Evolutionary conservation across 2,113 vertebrate species (phyloP).

Genomic region (Elanoides forficatus): DNA sequence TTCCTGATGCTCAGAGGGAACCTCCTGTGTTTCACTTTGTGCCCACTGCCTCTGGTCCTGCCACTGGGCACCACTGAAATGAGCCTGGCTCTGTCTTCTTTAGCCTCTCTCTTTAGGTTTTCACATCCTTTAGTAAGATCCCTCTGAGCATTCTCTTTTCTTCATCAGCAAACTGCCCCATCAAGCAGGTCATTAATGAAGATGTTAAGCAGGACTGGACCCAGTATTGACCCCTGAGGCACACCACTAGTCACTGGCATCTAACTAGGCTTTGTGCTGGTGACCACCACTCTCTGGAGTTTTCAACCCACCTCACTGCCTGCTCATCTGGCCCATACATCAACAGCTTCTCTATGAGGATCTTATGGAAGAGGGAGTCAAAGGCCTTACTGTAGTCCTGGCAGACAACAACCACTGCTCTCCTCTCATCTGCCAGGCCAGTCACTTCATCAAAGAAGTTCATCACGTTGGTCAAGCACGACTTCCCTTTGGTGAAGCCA

Average conservation of each 20-base stretch:
- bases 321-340: neutral
- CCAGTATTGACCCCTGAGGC: neutral
- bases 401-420: neutral
- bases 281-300: neutral
- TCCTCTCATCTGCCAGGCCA: neutral
- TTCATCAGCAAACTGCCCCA: neutral
- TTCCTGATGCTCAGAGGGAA: neutral
- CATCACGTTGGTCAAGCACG: neutral
- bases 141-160: neutral
- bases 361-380: accelerated
- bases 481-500: neutral
- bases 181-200: neutral
- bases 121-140: neutral
- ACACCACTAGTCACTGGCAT: too few species aligned
- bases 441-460: neutral
- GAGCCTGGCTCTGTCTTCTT: neutral
- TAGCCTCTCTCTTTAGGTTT: neutral
- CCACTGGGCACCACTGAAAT: neutral
- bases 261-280: neutral
- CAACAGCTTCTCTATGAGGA: neutral
- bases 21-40: neutral
- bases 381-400: neutral
- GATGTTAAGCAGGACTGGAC: neutral
- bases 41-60: neutral
- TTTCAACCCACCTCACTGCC: neutral